These are phyloP conservation scores for Passer montanus DNA, from an alignment of 2,113 vertebrate genomes.

Conservation along the genomic window DNA sequence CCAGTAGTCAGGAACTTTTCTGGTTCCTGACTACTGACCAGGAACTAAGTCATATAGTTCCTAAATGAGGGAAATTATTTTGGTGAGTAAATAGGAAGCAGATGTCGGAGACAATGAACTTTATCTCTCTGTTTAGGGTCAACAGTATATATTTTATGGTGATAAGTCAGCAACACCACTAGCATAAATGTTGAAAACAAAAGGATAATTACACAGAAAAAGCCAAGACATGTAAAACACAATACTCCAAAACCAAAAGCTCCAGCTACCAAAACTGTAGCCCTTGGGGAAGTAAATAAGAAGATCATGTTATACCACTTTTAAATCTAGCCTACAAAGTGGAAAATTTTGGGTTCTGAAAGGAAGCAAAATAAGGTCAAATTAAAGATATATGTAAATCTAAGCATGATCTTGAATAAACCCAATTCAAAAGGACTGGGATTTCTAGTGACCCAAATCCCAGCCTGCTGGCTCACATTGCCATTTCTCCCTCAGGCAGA, in stretches of 20 bases:
- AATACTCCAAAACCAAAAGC: not conserved
- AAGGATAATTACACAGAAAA: not conserved
- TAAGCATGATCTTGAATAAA: not conserved
- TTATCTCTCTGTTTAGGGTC: not conserved
- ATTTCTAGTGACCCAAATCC: not conserved
- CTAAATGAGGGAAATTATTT: conserved; percentile 3
- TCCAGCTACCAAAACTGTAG: not conserved
- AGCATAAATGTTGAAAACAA: not conserved
- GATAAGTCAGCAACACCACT: not conserved
- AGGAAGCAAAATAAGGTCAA: not conserved
- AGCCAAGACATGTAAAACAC: accelerated
- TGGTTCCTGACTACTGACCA: not conserved
- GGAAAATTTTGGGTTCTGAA: not conserved
- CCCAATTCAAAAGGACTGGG: not conserved
- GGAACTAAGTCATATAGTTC: not conserved
- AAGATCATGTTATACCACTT: not conserved
- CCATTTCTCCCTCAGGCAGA: not conserved
- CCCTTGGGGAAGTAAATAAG: not conserved
- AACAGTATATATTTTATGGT: not conserved
- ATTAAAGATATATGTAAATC: not conserved
- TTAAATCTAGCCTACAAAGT: not conserved
- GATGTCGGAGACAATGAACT: not conserved
- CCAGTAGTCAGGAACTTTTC: too few relatives aligned
- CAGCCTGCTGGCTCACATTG: not conserved
- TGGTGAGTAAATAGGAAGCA: not conserved